Evolutionary conservation across 2,888 invertebrate species (phyloP).

Genomic region (Liodrosophila aerea): DNA sequence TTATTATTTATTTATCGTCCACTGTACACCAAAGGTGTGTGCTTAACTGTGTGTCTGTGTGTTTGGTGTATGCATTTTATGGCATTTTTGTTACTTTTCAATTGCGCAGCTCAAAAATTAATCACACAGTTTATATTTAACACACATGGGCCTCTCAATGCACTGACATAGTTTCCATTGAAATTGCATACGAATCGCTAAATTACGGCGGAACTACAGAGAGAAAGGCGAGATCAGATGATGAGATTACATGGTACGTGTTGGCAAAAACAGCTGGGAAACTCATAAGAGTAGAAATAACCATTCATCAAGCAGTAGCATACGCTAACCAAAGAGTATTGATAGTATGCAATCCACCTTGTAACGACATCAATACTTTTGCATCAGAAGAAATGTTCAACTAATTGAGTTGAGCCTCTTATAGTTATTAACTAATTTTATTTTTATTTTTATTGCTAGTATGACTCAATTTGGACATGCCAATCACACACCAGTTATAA

Average conservation of each 20-base stretch:
- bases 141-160: conserved; percentile 44
- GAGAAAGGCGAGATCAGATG: conserved; percentile 35
- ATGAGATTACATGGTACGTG: conserved; percentile 31
- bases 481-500: too few species aligned
- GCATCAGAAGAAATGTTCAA: too few species aligned
- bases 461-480: too few species aligned
- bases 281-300: conserved; percentile 2
- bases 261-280: conserved; percentile 1
- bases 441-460: too few species aligned
- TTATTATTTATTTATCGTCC: conserved; percentile 18
- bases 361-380: too few species aligned
- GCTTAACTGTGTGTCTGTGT: conserved; percentile 24
- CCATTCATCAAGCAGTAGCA: not conserved
- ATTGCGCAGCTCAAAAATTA: conserved; percentile 49
- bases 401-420: too few species aligned
- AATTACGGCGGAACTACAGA: conserved; percentile 35
- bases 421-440: too few species aligned
- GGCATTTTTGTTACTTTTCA: conserved; percentile 41
- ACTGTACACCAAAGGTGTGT: conserved; percentile 22
- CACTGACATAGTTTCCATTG: conserved; percentile 61
- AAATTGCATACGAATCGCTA: conserved; percentile 59
- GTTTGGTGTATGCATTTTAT: conserved; percentile 47
- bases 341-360: too few species aligned
- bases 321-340: too few species aligned
- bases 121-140: conserved; percentile 46